Percentiles rank a stretch among this genome's conserved stretches.
Evolutionary conservation across 2,797 vertebrate genomes (phyloP).

Genomic region (Momotus momota): DNA sequence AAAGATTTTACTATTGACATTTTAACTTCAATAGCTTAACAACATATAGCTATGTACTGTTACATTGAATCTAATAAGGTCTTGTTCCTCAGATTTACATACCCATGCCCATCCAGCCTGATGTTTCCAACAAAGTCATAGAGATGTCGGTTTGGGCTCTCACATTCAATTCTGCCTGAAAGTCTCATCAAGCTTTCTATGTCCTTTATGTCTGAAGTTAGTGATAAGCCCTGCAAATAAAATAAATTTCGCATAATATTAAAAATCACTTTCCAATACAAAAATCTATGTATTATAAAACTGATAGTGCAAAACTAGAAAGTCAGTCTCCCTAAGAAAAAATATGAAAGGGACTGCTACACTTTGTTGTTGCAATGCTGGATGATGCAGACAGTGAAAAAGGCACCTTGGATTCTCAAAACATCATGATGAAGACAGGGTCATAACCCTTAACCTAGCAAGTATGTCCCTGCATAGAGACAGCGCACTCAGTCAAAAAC

Average conservation of each 20-base stretch:
- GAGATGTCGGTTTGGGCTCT: slow-evolving; percentile 96
- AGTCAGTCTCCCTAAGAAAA: not conserved
- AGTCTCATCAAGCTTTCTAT: slow-evolving; percentile 91
- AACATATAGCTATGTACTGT: not conserved
- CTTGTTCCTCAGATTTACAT: slow-evolving; percentile 53
- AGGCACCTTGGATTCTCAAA: not conserved
- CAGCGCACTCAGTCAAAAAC: not conserved
- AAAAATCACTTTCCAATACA: not conserved
- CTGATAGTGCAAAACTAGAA: not conserved
- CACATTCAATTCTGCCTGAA: slow-evolving; percentile 94
- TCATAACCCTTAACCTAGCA: not conserved
- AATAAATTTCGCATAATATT: not conserved
- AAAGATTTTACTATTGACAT: not conserved
- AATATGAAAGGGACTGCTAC: not conserved
- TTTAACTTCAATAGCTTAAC: not conserved
- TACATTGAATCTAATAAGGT: not conserved
- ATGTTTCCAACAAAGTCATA: slow-evolving; percentile 99
- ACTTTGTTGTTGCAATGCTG: not conserved
- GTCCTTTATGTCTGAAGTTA: slow-evolving; percentile 93
- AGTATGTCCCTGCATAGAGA: not conserved
- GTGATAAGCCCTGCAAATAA: slow-evolving; percentile 87
- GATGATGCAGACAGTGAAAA: not conserved
- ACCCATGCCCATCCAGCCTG: slow-evolving; percentile 92
- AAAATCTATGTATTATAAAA: not conserved
- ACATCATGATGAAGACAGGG: not conserved